Evolutionary conservation across 2,797 vertebrate genomes (phyloP), one percentile per base, ranked within the genome.

Genomic region (Ptychadena robeensis): DNA sequence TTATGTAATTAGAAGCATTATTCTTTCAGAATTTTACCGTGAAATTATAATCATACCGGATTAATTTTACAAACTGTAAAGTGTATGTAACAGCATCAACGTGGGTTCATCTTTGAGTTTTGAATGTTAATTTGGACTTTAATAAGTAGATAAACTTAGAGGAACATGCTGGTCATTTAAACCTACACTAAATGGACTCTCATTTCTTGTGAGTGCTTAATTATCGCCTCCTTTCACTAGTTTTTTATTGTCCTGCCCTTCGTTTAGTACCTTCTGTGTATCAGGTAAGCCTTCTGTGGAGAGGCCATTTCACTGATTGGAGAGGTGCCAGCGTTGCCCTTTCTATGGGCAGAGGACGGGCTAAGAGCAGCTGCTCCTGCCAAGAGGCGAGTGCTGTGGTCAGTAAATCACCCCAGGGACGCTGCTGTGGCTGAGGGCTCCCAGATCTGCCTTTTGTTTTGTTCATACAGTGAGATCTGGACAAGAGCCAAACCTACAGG

Each of bases 391-490:
- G 37, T 1, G n/a, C 81, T 0, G 83, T 86, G 88, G 90, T 89
- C 88, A 87, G 88, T 92, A 90, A 91, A 90, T 91, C 90, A 89
- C 86, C 87, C 86, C 85, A 88, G 87, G 86, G 73, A 71, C 77
- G 72, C 79, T 38, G 87, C 87, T 87, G 86, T 86, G 85, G 87
- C 87, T 87, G 81, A 87, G 87, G 85, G 87, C 86, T 89, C 87
- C 89, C 87, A 89, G 88, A 86, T 81, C 88, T 74, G 86, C 87
- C 89, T 89, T 90, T 91, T 90, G 90, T 91, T 90, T 64, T 85
- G 88, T 86, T 90, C 88, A 85, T 88, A 88, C 90, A 86, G 88
- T 81, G 86, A 88, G 89, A 82, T 40, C 86, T 91, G 90, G 90
- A 82, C 1, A 31, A 37, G 15, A 53, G 89, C 90, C 90, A 90